Evolutionary conservation across 2,888 invertebrate species (phyloP), one percentile per base, ranked within the genome.

Genomic region (Pachymerium ferrugineum): DNA sequence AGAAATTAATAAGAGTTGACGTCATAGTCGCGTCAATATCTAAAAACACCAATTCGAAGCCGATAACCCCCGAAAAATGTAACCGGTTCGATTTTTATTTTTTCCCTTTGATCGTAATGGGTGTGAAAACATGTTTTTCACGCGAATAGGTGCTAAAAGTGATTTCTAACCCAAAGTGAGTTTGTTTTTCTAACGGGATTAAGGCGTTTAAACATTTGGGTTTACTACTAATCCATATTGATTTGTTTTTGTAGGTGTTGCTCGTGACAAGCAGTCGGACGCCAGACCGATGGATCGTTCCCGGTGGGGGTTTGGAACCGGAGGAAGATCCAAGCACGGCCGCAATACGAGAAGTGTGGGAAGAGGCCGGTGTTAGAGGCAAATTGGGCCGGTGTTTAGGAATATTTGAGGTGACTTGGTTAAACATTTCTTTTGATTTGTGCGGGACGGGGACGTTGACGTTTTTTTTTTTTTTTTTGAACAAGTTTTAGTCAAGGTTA

Each of bases 281-380:
- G 80, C 92, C 92, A 2, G 93, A 94, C 82, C 89, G 91, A 82
- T 97, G 97, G 97, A 93, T 97, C 79, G 93, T 98, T 78, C 97
- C 97, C 73, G 97, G 97, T 74, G 97, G 97, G 54, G 97, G 97
- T 42, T 91, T 97, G 74, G 97, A 98, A 83, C 94, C 95, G 0
- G 79, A 82, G 38, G 96, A 97, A 80, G 93, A 93, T 81, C 90
- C 94, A 33, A 89, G 91, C 76, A 91, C 91, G 77, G 96, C 97
- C 28, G 97, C 97, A 28, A 88, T 91, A 79, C 87, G 97, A 74
- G 97, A 98, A 85, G 94, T 96, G 70, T 87, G 92, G 77, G 97
- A 98, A 83, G 98, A 98, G 83, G 97, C 97, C 74, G 98, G 97
- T 68, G 97, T 97, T 77, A 87, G 91, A 80, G 97, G 97, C 79